Conservation (phyloP, 2,888 invertebrate genomes). For the Lithophane semibrunnea region DNA sequence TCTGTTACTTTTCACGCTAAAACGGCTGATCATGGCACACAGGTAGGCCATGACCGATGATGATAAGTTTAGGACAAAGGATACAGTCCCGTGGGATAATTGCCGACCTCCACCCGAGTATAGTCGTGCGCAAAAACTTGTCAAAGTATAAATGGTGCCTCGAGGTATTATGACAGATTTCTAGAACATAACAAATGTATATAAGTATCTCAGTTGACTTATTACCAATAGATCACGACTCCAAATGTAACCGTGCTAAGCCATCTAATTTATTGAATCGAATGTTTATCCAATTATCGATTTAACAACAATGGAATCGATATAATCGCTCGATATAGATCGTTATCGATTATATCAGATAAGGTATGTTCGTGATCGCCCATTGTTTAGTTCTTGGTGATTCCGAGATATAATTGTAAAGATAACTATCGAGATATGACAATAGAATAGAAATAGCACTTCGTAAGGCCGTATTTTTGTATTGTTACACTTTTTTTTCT, state of each 20-base stretch:
- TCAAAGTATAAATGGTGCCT: constrained; percentile 6
- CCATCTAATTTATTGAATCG: constrained; percentile 67
- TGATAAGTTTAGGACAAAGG: neutral
- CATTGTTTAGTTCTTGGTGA: constrained; percentile 64
- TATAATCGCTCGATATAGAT: constrained; percentile 69
- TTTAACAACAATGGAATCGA: constrained; percentile 68
- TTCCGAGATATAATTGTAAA: constrained; percentile 64
- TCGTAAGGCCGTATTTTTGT: constrained; percentile 49
- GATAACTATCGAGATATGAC: constrained; percentile 63
- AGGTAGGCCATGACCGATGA: neutral
- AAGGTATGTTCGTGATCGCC: constrained; percentile 67
- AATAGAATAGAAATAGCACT: constrained; percentile 59
- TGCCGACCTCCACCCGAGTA: neutral
- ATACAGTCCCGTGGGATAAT: neutral
- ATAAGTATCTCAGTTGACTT: constrained; percentile 4
- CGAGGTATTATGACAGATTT: constrained; percentile 7
- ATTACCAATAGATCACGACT: constrained; percentile 63
- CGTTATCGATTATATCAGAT: constrained; percentile 63
- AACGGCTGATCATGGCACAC: neutral
- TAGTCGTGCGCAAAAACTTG: too few relatives aligned
- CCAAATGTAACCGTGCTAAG: constrained; percentile 59
- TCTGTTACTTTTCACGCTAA: neutral
- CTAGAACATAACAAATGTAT: constrained; percentile 5
- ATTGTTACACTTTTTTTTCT: constrained; percentile 50
- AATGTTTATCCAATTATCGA: constrained; percentile 71